Percentiles rank a stretch among this genome's conserved stretches.
These are phyloP conservation scores for Thamnophis sirtalis DNA, from an alignment of 2,113 vertebrate genomes.

Conservation along the genomic window DNA sequence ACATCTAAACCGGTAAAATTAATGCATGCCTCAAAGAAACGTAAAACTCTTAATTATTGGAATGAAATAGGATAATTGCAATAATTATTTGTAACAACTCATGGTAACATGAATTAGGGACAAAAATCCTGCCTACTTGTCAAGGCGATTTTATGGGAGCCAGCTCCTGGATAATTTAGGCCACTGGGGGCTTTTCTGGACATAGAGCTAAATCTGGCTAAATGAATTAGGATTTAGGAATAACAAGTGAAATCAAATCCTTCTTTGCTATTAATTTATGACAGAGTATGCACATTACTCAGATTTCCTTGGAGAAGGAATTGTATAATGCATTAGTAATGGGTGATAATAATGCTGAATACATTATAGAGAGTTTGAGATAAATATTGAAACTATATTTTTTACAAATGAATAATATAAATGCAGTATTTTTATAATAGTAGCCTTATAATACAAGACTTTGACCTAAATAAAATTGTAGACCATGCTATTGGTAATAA, in stretches of 20 bases:
- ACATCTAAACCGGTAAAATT: not conserved
- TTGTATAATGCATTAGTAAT: not conserved
- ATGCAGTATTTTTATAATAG: not conserved
- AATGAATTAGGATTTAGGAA: not conserved
- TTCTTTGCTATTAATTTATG: not conserved
- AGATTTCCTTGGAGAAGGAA: not conserved
- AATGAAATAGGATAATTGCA: not conserved
- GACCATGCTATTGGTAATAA: not conserved
- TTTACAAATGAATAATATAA: not conserved
- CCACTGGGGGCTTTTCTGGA: not conserved
- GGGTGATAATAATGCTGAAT: not conserved
- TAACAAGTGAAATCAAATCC: not conserved
- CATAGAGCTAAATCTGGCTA: not conserved
- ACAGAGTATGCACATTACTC: not conserved
- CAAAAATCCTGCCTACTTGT: not conserved
- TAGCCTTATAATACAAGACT: not conserved
- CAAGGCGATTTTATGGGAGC: not conserved
- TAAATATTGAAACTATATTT: not conserved
- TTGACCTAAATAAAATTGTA: not conserved
- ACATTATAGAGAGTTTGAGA: not conserved
- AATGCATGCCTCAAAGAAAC: not conserved
- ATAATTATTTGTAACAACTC: not conserved
- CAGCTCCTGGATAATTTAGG: not conserved
- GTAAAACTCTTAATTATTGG: not conserved
- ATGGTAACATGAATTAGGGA: not conserved